Percentiles rank a stretch among this genome's conserved stretches.
phyloP scores from a whole-genome alignment of 2,113 vertebrate genomes.

The Cebidichthys violaceus region DNA sequence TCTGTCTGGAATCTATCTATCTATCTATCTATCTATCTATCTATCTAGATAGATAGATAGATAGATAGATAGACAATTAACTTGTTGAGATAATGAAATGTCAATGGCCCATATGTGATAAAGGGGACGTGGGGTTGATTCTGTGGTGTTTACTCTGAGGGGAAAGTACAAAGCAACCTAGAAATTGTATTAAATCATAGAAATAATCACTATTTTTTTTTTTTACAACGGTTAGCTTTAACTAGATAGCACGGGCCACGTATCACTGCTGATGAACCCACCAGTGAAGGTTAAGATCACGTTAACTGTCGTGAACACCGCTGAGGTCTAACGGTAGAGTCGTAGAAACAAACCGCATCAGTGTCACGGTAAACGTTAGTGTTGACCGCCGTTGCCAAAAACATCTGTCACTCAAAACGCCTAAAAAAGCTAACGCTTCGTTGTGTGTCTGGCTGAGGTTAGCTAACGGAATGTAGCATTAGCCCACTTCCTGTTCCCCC shows the following conservation, averaged over 20 bases:
- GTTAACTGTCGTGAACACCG: background rate
- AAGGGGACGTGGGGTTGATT: no score
- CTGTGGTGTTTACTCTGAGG: background rate
- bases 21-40: no score
- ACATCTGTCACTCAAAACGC: background rate
- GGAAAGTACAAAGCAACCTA: background rate
- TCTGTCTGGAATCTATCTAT: no score
- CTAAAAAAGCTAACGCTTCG: constrained; percentile 20
- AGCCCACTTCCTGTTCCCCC: constrained; percentile 57
- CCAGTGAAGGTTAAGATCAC: background rate
- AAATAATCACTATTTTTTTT: background rate
- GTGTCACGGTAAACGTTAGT: rapidly evolving
- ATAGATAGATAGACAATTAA: background rate
- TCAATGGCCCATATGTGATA: background rate
- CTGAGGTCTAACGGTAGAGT: background rate
- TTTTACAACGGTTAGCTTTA: background rate
- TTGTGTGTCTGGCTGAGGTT: background rate
- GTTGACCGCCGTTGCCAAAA: background rate
- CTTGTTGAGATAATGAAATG: background rate
- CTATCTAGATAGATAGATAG: no score
- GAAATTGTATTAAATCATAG: background rate
- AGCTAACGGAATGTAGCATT: constrained; percentile 72
- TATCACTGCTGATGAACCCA: constrained; percentile 7
- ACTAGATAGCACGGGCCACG: constrained; percentile 19
- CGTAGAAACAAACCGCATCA: background rate